Evolutionary conservation across 1,140 invertebrate species (phyloP).

Genomic region (Uloborus diversus): DNA sequence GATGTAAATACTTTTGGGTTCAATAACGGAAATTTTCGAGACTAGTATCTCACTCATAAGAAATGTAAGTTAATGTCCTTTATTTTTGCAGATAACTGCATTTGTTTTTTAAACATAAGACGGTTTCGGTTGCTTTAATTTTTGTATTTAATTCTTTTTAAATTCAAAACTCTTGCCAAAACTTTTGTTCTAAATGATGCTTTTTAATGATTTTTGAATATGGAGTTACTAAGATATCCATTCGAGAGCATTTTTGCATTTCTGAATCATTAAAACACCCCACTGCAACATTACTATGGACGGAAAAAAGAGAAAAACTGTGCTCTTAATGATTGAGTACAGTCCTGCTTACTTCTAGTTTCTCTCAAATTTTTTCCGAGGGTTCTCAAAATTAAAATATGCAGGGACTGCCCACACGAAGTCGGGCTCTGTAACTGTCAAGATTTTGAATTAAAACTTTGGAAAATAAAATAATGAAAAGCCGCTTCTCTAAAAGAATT

Average conservation of each 20-base stretch:
- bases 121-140: no score
- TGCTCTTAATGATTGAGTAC: constrained; percentile 49
- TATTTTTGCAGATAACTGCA: no score
- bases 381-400: constrained; percentile 38
- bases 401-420: constrained; percentile 30
- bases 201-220: constrained; percentile 46
- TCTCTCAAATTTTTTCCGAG: background rate
- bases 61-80: no score
- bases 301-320: constrained; percentile 6
- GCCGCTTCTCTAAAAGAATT: constrained; percentile 11
- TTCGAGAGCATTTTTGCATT: constrained; percentile 28
- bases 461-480: constrained; percentile 29
- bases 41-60: no score
- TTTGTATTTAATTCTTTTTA: no score
- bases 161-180: no score
- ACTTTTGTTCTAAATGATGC: background rate
- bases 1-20: no score
- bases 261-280: constrained; percentile 47
- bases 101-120: no score
- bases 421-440: constrained; percentile 28
- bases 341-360: constrained; percentile 9
- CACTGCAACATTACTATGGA: background rate
- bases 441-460: constrained; percentile 46
- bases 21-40: no score
- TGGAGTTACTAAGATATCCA: background rate